phyloP scores from a whole-genome alignment of 2,797 vertebrate genomes.

The Liparis tanakae region DNA sequence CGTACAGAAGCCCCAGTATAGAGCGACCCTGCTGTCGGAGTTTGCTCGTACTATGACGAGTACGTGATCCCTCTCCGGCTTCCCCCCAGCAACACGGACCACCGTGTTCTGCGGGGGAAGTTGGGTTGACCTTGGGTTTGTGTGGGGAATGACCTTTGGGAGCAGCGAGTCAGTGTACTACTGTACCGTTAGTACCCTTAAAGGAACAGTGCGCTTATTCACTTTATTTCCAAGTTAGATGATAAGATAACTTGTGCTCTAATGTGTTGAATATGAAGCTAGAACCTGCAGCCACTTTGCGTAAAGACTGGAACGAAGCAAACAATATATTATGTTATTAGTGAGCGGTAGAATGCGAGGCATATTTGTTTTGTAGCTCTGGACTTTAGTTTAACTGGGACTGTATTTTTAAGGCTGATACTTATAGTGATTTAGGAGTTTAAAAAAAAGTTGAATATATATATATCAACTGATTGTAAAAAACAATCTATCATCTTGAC shows the following conservation, averaged over 20 bases:
- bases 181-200: not conserved
- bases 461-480: not conserved
- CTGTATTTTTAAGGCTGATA: not conserved
- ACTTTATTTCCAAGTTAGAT: conserved; percentile 1
- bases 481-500: not conserved
- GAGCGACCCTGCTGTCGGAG: conserved; percentile 9
- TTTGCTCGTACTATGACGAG: not conserved
- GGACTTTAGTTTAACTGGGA: not conserved
- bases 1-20: not conserved
- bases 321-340: not conserved
- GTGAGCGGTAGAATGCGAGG: not conserved
- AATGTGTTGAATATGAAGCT: conserved; percentile 12
- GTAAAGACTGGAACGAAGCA: not conserved
- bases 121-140: not conserved
- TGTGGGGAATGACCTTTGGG: not conserved
- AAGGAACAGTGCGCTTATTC: not conserved
- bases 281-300: not conserved
- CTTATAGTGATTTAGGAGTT: not conserved
- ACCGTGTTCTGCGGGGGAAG: not conserved
- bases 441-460: not conserved
- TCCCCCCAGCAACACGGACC: not conserved
- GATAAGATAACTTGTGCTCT: conserved; percentile 8
- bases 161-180: not conserved
- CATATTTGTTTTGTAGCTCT: not conserved
- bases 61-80: conserved; percentile 6